Percentiles rank a stretch among this genome's conserved stretches.
phyloP scores from a whole-genome alignment of 2,797 vertebrate species.

The Echeneis naucrates region DNA sequence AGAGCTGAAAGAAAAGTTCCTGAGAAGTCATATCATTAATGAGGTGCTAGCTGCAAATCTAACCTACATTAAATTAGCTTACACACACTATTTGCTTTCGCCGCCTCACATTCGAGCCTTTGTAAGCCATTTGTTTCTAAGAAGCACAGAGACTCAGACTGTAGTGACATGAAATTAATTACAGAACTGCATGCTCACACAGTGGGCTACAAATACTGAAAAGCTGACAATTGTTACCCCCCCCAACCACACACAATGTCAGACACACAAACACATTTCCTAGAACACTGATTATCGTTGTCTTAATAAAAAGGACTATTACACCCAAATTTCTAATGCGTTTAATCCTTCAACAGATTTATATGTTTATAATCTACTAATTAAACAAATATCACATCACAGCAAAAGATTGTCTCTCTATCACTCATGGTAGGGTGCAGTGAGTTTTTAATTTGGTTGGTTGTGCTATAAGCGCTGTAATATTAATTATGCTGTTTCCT shows the following conservation, averaged over 20 bases:
- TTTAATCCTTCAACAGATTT: not conserved
- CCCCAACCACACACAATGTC: conserved; percentile 26
- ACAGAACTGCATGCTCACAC: conserved; percentile 70
- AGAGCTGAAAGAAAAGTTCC: not conserved
- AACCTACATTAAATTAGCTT: conserved; percentile 47
- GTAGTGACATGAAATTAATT: conserved; percentile 77
- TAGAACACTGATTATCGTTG: not conserved
- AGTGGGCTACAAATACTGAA: conserved; percentile 67
- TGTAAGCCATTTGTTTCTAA: conserved; percentile 69
- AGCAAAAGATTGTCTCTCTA: not conserved
- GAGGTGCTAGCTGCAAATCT: conserved; percentile 30
- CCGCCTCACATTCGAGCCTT: conserved; percentile 56
- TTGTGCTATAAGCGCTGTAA: no score
- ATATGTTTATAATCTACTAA: not conserved
- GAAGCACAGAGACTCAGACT: conserved; percentile 62
- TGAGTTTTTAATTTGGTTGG: no score
- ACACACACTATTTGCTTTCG: conserved; percentile 43
- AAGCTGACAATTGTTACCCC: conserved; percentile 52
- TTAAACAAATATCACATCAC: conserved; percentile 2
- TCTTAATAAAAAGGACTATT: conserved; percentile 8
- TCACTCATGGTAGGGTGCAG: not conserved
- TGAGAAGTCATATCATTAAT: conserved; percentile 46
- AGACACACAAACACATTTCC: not conserved
- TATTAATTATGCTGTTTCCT: no score
- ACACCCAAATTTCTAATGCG: not conserved